Percentiles rank a stretch among this genome's conserved stretches.
phyloP scores from a whole-genome alignment of 2,113 vertebrate species.

The Chloropsis cyanopogon region DNA sequence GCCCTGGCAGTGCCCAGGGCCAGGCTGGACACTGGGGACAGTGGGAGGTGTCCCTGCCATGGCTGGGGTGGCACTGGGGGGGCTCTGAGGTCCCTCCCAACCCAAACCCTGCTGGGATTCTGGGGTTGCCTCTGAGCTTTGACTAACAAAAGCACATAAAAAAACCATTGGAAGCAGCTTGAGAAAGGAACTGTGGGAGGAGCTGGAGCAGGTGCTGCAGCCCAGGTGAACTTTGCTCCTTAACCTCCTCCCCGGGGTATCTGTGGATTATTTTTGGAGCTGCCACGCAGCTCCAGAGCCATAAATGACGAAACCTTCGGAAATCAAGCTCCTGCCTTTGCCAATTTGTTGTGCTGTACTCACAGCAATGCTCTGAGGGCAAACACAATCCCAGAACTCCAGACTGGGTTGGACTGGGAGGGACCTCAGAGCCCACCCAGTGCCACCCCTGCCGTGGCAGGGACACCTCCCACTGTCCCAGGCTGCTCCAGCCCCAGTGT shows the following conservation, averaged over 20 bases:
- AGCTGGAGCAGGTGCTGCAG: neutral
- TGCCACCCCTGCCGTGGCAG: neutral
- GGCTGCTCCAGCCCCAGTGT: neutral
- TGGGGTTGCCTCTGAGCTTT: neutral
- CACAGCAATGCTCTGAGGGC: neutral
- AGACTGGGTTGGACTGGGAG: neutral
- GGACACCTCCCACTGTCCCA: neutral
- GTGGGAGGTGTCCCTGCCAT: neutral
- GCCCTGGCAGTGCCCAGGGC: neutral
- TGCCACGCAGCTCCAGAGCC: neutral
- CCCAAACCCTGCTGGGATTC: neutral
- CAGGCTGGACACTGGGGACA: neutral
- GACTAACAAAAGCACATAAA: accelerated
- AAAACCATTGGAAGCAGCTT: accelerated
- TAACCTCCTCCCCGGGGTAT: neutral
- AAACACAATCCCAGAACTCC: neutral
- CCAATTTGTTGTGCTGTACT: neutral
- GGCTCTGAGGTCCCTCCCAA: accelerated
- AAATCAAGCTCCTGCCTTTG: neutral
- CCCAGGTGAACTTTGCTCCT: neutral
- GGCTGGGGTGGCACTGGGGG: neutral
- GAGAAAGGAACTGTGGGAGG: neutral
- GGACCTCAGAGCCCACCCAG: accelerated
- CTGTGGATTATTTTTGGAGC: neutral
- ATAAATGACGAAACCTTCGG: neutral